A percentile compares a stretch with the other conserved stretches of the same genome.
Conservation (phyloP, 2,888 invertebrate species). For the Archips xylosteana region DNA sequence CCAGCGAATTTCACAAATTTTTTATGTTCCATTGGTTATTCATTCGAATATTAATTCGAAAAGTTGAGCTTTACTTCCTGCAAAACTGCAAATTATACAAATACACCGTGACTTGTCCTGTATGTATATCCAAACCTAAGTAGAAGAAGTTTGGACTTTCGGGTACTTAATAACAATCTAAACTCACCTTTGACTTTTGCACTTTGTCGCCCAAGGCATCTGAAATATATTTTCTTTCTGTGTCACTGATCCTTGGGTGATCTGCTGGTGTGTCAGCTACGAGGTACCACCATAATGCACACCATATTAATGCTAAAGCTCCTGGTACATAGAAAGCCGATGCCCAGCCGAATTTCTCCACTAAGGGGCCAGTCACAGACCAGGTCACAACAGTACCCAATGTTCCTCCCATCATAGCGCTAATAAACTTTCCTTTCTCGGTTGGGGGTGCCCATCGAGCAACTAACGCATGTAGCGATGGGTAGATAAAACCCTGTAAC, state of each 20-base stretch:
- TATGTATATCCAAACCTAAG: too few species aligned
- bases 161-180: neutral
- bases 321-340: slow-evolving; percentile 89
- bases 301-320: slow-evolving; percentile 83
- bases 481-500: slow-evolving; percentile 86
- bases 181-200: slow-evolving; percentile 83
- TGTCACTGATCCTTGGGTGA: slow-evolving; percentile 86
- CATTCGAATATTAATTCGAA: neutral
- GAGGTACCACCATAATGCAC: slow-evolving; percentile 86
- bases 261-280: slow-evolving; percentile 87
- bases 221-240: slow-evolving; percentile 87
- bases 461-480: slow-evolving; percentile 87
- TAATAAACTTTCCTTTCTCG: slow-evolving; percentile 90
- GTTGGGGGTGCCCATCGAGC: slow-evolving; percentile 91
- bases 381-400: slow-evolving; percentile 90
- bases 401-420: slow-evolving; percentile 90
- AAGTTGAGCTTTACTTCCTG: neutral
- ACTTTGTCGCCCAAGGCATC: slow-evolving; percentile 86
- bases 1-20: neutral
- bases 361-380: slow-evolving; percentile 88
- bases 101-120: too few species aligned
- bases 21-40: slow-evolving; percentile 43
- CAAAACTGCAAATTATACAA: neutral
- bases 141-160: neutral
- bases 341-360: slow-evolving; percentile 87